Conservation (phyloP, 2,888 invertebrate species). For the Tenodera sinensis region DNA sequence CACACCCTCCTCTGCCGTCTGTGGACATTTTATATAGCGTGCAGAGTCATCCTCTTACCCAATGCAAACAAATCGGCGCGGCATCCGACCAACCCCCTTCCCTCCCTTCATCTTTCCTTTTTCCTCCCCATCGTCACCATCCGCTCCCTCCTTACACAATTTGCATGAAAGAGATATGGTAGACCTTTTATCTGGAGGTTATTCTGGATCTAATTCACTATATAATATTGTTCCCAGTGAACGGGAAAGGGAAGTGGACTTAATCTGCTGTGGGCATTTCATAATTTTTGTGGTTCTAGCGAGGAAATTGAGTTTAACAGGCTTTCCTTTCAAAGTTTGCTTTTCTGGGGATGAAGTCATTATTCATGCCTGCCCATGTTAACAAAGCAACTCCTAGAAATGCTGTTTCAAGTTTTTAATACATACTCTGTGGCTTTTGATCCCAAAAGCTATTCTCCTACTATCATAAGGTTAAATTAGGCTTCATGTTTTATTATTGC, state of each 20-base stretch:
- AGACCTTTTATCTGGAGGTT: constrained; percentile 7
- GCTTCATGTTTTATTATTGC: no score
- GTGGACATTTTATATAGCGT: constrained; percentile 10
- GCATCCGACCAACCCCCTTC: neutral
- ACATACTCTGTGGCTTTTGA: no score
- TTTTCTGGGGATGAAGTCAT: neutral
- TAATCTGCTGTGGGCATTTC: neutral
- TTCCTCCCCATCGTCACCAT: neutral
- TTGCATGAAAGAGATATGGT: constrained; percentile 14
- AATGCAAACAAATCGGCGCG: constrained; percentile 13
- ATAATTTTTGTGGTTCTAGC: neutral
- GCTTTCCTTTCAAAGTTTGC: neutral
- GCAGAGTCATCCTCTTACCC: neutral
- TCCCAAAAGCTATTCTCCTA: no score
- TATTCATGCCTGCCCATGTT: neutral
- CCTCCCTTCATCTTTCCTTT: neutral
- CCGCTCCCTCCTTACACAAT: neutral
- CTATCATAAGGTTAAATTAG: no score
- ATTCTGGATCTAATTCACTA: neutral
- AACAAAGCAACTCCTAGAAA: neutral
- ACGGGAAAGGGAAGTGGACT: neutral
- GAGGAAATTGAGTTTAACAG: neutral
- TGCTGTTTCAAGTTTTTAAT: no score
- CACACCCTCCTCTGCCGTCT: neutral
- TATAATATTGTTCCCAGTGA: neutral